Evolutionary conservation across 1,140 invertebrate genomes (phyloP).

Genomic region (Tetramorium simillimum): DNA sequence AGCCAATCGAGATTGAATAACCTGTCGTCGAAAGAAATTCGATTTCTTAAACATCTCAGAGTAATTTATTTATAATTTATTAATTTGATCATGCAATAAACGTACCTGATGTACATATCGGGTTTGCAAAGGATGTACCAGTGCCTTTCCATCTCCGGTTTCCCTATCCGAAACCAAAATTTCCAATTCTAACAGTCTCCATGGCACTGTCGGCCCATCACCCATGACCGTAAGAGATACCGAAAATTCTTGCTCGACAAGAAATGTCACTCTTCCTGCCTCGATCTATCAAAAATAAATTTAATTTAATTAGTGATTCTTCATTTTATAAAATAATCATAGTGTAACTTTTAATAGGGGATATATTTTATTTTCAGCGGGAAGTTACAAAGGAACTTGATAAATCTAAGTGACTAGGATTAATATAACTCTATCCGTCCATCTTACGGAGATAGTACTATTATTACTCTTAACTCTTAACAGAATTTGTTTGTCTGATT

Average conservation of each 20-base stretch:
- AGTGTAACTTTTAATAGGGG: neutral
- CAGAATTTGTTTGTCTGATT: constrained; percentile 18
- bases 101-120: constrained; percentile 95
- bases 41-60: constrained; percentile 6
- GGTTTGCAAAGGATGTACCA: constrained; percentile 97
- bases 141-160: constrained; percentile 97
- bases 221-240: constrained; percentile 98
- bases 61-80: neutral
- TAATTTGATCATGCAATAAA: neutral
- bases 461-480: too few relatives aligned
- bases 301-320: neutral
- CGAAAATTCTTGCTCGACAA: constrained; percentile 98
- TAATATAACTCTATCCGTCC: too few relatives aligned
- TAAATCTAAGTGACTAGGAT: too few relatives aligned
- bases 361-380: too few relatives aligned
- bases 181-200: constrained; percentile 97
- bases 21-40: constrained; percentile 69
- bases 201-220: constrained; percentile 95
- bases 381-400: too few relatives aligned
- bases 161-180: constrained; percentile 98
- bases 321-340: neutral
- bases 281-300: constrained; percentile 88
- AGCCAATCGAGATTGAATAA: constrained; percentile 94
- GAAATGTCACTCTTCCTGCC: constrained; percentile 97
- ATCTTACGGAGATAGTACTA: too few relatives aligned